Conservation (phyloP, 2,888 invertebrate species). For the Cacoxenus indagator region DNA sequence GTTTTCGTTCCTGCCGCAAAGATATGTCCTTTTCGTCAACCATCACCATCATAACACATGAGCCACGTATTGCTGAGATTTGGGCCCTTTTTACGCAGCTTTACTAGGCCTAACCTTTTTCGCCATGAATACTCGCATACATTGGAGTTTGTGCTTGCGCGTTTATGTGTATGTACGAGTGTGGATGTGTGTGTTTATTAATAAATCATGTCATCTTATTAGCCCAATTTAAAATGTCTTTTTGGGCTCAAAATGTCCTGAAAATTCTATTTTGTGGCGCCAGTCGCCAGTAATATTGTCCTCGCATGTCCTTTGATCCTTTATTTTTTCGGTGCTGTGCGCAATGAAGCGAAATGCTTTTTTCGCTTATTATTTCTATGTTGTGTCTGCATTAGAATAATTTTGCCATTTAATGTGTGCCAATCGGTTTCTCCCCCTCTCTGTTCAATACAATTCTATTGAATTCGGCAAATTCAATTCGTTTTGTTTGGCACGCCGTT, state of each 20-base stretch:
- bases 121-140: no score
- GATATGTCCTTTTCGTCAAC: not conserved
- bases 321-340: conserved; percentile 7
- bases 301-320: conserved; percentile 6
- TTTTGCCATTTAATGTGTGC: conserved; percentile 7
- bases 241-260: not conserved
- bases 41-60: not conserved
- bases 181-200: not conserved
- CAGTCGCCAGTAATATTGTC: not conserved
- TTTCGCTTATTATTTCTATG: not conserved
- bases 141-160: no score
- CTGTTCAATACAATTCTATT: not conserved
- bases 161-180: not conserved
- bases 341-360: conserved; percentile 19
- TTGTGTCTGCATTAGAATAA: conserved; percentile 1
- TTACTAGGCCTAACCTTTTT: not conserved
- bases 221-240: conserved; percentile 8
- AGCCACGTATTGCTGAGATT: not conserved
- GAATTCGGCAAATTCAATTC: not conserved
- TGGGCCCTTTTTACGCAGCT: not conserved
- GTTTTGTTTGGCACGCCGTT: not conserved
- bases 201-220: not conserved
- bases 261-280: conserved; percentile 23
- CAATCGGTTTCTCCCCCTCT: not conserved
- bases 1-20: not conserved